phyloP scores from a whole-genome alignment of 2,888 invertebrate genomes.

The Dolomedes plantarius region DNA sequence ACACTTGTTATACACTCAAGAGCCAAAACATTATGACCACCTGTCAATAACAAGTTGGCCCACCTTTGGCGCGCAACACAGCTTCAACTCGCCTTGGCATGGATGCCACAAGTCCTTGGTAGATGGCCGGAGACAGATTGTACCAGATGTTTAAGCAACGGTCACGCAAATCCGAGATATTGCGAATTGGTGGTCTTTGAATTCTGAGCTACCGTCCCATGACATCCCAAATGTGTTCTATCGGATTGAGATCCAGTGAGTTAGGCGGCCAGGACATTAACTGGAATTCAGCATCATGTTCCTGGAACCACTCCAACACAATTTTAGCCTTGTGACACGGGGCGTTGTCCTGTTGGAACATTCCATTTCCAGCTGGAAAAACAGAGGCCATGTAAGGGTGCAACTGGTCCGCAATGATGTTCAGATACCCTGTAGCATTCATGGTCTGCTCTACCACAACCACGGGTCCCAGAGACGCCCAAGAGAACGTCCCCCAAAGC shows the following conservation, averaged over 20 bases:
- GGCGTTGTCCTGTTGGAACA: too few species aligned
- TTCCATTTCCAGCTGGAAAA: too few species aligned
- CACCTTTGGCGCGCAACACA: not conserved
- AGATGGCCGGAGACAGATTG: not conserved
- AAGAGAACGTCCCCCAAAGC: not conserved
- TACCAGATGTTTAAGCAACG: not conserved
- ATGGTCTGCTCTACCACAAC: not conserved
- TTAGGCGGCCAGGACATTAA: too few species aligned
- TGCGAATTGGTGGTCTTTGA: not conserved
- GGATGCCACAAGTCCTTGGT: not conserved
- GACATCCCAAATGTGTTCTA: not conserved
- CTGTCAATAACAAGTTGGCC: not conserved
- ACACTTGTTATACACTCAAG: not conserved
- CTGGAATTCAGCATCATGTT: too few species aligned
- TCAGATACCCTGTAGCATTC: not conserved
- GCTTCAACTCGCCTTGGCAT: not conserved
- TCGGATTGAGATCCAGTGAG: not conserved
- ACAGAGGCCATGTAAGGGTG: too few species aligned
- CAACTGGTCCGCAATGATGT: too few species aligned
- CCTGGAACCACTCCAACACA: too few species aligned
- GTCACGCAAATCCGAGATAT: conserved; percentile 1
- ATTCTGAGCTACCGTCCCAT: not conserved
- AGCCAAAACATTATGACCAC: not conserved
- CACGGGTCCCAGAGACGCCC: not conserved
- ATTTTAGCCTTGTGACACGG: too few species aligned